A percentile compares a stretch with the other conserved stretches of the same genome.
Evolutionary conservation across 1,140 invertebrate species (phyloP).

Genomic region (Pseudomyrmex cubaensis): DNA sequence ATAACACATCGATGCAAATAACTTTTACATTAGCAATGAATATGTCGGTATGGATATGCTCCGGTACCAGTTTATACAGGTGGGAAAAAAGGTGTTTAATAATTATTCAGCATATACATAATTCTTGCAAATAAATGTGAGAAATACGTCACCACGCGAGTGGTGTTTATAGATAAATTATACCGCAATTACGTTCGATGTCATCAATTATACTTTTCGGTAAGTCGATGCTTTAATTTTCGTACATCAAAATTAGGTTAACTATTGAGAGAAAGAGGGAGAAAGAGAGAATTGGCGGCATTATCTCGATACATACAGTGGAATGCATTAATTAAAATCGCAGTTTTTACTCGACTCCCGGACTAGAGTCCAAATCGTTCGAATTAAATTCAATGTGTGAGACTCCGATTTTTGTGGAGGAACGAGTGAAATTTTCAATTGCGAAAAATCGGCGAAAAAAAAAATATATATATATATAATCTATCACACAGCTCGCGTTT

Average conservation of each 20-base stretch:
- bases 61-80: no score
- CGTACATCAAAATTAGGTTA: constrained; percentile 1
- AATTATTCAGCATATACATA: no score
- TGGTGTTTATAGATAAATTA: no score
- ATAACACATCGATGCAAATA: no score
- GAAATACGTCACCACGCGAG: no score
- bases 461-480: constrained; percentile 5
- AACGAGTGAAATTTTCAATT: constrained; percentile 38
- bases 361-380: not conserved
- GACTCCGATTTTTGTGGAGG: constrained; percentile 15
- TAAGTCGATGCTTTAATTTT: constrained; percentile 41
- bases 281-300: no score
- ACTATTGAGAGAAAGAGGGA: constrained; percentile 8
- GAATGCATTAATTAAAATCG: constrained; percentile 56
- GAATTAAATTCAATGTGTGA: not conserved
- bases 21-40: no score
- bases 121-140: no score
- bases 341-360: constrained; percentile 31
- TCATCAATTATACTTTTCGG: constrained; percentile 33
- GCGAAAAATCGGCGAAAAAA: constrained; percentile 20
- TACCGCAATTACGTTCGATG: constrained; percentile 17
- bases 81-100: no score
- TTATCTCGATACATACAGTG: constrained; percentile 22
- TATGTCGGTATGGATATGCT: no score
- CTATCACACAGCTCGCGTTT: not conserved